Base-by-base conservation (phyloP, 2,888 invertebrate species). In the Heliconius charithonia region DNA sequence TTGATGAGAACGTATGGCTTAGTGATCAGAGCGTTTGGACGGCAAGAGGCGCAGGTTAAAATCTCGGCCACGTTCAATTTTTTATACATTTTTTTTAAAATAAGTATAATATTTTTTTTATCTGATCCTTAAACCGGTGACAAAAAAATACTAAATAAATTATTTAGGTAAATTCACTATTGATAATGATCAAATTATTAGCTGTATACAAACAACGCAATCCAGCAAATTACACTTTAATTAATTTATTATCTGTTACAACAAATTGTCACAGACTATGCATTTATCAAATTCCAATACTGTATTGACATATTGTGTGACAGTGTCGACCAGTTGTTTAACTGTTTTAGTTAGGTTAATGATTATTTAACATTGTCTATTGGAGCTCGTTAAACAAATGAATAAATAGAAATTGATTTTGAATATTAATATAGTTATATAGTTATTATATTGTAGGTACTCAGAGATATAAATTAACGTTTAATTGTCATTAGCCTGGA, bases 271-370 rank as follows among this genome's bases (percentile, higher is more conserved):
- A 10, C 37, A 66, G 22, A 22, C 32, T 66, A 66, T 37, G 32
- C 66, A 37, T 66, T 66, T 66, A 41, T 69, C 69, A 69, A 69
- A 69, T 69, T 67, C 41, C 16, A 69, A 41, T 16, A 41, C 16
- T 16, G n/a, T 69, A 25, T 69, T 69, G 41, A 69, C 25, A n/a
- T 69, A 69, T 25, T 25, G n/a, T 65, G 16, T 67, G 67, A 37
- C 37, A 41, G 4, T 41, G 25, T 16, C 41, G 67, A 37, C 67
- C n/a, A 37, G 37, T 41, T n/a, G 37, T 41, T 13, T 3, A 67
- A 67, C 67, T n/a, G 4, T 67, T 67, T 37, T 41, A 69, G n/a
- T 69, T 69, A 7, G 32, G 9, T 25, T 69, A 69, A 69, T 69
- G 41, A 69, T 25, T 69, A 41, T 41, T 69, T 25, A 69, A 25